Percentiles rank a stretch among this genome's conserved stretches.
Conservation (phyloP, 1,140 invertebrate genomes). For the Leucophenga varia region DNA sequence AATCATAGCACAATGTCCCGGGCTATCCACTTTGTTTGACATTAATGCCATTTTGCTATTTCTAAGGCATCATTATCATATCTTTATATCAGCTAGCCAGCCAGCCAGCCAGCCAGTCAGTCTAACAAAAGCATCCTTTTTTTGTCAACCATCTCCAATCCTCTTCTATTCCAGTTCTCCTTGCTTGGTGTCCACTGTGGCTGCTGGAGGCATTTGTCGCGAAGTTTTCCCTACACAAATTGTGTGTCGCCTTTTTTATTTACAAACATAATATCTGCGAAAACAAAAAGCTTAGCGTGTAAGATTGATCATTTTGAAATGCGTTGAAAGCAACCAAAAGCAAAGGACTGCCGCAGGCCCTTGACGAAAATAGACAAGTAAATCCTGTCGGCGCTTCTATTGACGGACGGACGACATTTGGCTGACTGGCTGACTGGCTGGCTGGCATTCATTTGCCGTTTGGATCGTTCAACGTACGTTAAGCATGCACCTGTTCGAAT, state of each 20-base stretch:
- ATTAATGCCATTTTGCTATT: slow-evolving; percentile 21
- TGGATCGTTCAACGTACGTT: no score
- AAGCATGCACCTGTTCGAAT: slow-evolving; percentile 50
- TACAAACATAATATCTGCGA: slow-evolving; percentile 45
- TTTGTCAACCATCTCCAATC: no score
- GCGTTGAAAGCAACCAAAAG: no score
- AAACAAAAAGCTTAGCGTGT: slow-evolving; percentile 47
- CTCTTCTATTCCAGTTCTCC: no score
- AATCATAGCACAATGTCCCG: slow-evolving; percentile 33
- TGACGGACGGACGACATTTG: not conserved
- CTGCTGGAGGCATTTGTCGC: no score
- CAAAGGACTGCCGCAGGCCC: no score
- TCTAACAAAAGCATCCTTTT: no score
- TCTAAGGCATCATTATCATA: not conserved
- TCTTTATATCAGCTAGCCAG: slow-evolving; percentile 5
- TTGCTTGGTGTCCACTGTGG: no score
- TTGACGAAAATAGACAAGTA: no score
- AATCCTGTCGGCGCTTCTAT: slow-evolving; percentile 18
- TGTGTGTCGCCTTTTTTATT: slow-evolving; percentile 29
- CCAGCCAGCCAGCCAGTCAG: no score
- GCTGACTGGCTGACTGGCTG: slow-evolving; percentile 11
- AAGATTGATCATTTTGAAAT: slow-evolving; percentile 36
- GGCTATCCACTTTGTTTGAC: slow-evolving; percentile 8
- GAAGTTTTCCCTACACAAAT: slow-evolving; percentile 27
- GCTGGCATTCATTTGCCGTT: no score